A percentile compares a stretch with the other conserved stretches of the same genome.
These are phyloP conservation scores for Peromyscus aztecus DNA, from an alignment of 2,797 vertebrate species.

Conservation along the genomic window DNA sequence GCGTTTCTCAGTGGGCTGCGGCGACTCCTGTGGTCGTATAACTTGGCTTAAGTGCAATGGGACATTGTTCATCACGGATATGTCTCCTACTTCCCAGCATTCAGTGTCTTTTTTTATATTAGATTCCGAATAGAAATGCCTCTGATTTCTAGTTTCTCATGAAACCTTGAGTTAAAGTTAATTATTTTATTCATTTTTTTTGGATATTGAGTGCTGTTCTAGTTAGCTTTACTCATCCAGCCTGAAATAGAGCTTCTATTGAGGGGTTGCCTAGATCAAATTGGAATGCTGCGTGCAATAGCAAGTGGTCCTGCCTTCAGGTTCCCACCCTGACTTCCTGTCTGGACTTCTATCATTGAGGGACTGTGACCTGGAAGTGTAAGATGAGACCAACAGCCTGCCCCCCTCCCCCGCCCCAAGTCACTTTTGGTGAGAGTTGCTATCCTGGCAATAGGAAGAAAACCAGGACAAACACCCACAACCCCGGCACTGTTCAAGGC, in stretches of 20 bases:
- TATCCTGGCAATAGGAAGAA: not conserved
- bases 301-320: not conserved
- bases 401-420: accelerated
- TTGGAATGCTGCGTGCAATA: not conserved
- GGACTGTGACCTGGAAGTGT: not conserved
- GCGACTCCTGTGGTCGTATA: not conserved
- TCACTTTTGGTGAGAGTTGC: not conserved
- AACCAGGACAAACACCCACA: not conserved
- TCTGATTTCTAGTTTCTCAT: slow-evolving; percentile 5
- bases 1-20: not conserved
- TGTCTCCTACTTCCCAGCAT: not conserved
- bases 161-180: not conserved
- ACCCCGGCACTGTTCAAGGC: not conserved
- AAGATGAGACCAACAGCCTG: not conserved
- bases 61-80: not conserved
- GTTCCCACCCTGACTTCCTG: not conserved
- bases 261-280: not conserved
- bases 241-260: not conserved
- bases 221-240: not conserved
- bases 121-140: not conserved
- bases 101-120: not conserved
- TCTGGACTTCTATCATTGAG: not conserved
- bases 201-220: not conserved
- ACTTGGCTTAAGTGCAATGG: not conserved
- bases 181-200: not conserved